A percentile compares a stretch with the other conserved stretches of the same genome.
Evolutionary conservation across 92 coral and sea anemone genomes (phyloP).

Genomic region (Phymanthus crucifer): DNA sequence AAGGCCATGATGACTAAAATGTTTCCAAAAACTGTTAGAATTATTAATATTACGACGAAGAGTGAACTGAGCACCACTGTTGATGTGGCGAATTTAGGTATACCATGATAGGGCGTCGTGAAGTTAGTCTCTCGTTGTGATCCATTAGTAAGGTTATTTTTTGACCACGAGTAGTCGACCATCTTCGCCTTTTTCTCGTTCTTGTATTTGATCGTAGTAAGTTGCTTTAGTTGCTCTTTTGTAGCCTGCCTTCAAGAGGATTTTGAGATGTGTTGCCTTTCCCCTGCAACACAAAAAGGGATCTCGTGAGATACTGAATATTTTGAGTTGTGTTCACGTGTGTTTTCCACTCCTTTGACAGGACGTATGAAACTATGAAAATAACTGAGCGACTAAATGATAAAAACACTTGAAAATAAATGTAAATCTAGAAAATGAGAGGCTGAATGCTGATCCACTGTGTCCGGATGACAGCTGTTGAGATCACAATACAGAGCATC

Average conservation of each 20-base stretch:
- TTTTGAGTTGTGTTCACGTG: not conserved
- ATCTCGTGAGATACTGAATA: not conserved
- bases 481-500: not conserved
- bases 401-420: not conserved
- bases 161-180: not conserved
- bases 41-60: slow-evolving; percentile 61
- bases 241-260: not conserved
- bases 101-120: not conserved
- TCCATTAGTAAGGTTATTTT: not conserved
- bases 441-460: not conserved
- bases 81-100: slow-evolving; percentile 27
- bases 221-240: not conserved
- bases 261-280: not conserved
- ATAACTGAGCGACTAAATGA: not conserved
- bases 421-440: not conserved
- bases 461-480: not conserved
- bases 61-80: slow-evolving; percentile 48
- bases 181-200: not conserved
- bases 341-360: not conserved
- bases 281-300: not conserved
- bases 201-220: not conserved
- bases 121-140: not conserved
- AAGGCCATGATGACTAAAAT: slow-evolving; percentile 76
- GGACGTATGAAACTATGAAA: slow-evolving; percentile 4
- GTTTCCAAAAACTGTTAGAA: slow-evolving; percentile 69